Evolutionary conservation across 2,113 vertebrate species (phyloP), one percentile per base, ranked within the genome.

Genomic region (Erythrocercus mccallii): DNA sequence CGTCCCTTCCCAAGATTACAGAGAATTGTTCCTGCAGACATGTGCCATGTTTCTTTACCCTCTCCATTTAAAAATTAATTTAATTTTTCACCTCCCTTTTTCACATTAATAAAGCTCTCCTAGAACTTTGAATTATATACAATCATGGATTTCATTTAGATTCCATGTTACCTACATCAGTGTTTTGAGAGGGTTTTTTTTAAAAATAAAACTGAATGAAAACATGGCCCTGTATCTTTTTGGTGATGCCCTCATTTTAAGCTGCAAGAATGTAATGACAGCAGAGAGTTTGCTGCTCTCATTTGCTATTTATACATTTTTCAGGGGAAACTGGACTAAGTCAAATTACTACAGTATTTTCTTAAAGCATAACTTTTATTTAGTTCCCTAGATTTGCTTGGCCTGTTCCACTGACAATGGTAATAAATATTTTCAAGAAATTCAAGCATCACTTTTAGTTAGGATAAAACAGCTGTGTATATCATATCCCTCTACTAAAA

Each of bases 281-380:
- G 45, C 78, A 87, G 81, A 85, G 85, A 85, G 42, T 94, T 95
- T 93, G 71, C 84, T 91, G 81, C 62, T 90, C 81, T 95, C 78
- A 66, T 91, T 91, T 95, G 81, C 90, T 93, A 77, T 93, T 92
- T 94, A 86, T 91, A 70, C 21, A 24, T 58, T 82, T 95, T 95
- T 77, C 50, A 54, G 50, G 62, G 71, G 35, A 86, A 91, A 88
- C 47, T 38, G 8, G 70, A 80, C 60, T 51, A 54, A 88, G 42
- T 88, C 33, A 58, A 77, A 86, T 96, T 85, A 70, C 74, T 38
- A 33, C 45, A 79, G 20, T 77, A 77, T 81, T 91, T 95, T 95
- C 57, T 80, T 54, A 25, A 65, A 80, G 42, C n/a, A 47, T 70
- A 62, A 73, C 50, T 93, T 89, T 38, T 57, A 48, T 56, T 74